Evolutionary conservation across 2,888 invertebrate genomes (phyloP), one percentile per base, ranked within the genome.

Genomic region (Perizoma affinitatum): DNA sequence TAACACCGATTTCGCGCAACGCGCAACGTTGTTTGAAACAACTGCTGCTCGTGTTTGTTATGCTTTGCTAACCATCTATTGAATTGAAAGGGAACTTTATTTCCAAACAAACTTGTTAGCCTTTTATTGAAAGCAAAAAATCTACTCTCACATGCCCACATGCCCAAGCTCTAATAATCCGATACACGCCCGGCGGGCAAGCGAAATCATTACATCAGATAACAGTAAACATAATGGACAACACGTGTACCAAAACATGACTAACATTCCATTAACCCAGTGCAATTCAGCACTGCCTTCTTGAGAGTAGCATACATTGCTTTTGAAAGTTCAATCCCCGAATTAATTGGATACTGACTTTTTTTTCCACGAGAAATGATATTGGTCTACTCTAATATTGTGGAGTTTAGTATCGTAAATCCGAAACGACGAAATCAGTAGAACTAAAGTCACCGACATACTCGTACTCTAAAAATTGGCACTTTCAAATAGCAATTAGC

Each of bases 151-250:
- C 70, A 55, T 65, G 61, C 41, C 52, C 58, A 51, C 51, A 59
- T 63, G 61, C 60, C 57, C 54, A 59, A 64, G 49, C 55, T 46
- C 46, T 48, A 58, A 61, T 59, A 56, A 62, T 54, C 61, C 57
- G 61, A 65, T 47, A 40, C 59, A 63, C 58, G 61, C 63, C 62
- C 57, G 63, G 54, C 61, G 64, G 63, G 54, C 61, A 49, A 53
- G 54, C 53, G 53, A 61, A 58, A 63, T 57, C 57, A 62, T 69
- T 69, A 70, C 68, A 67, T 68, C 64, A 68, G 49, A 67, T 63
- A 61, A 65, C 67, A 63, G 66, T 67, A 58, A 64, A 63, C 65
- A 60, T 63, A 67, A 70, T 66, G 61, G 66, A 66, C 63, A 66
- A 48, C 60, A 63, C 61, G 61, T 51, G 66, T 65, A 65, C 59